Base-by-base conservation (phyloP, 2,888 invertebrate species). In the Dichetophora obliterata region DNA sequence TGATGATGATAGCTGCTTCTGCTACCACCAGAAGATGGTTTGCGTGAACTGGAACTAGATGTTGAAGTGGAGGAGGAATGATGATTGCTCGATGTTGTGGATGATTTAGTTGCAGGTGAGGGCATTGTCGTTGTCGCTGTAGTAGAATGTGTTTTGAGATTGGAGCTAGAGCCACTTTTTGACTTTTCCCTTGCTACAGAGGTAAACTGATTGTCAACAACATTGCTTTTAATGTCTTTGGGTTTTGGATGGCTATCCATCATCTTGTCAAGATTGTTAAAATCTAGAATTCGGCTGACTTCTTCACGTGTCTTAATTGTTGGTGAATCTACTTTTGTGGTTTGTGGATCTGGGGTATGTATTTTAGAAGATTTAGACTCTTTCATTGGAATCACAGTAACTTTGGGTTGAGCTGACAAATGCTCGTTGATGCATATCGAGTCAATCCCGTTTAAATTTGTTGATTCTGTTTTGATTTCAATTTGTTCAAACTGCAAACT, bases 201-300 rank as follows among this genome's bases (percentile, higher is more conserved):
- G 31, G 50, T 19, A 52, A 22, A 50, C n/a, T 37, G 37, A 65
- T 24, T 43, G 27, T 66, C 66, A 14, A 48, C 14, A 27, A 22
- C 19, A 34, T 9, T 59, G 52, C 68, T 65, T 24, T 74, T 57
- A 11, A 34, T 19, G 37, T 81, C 79, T 43, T 75, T 76, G 4
- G 75, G 11, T 27, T 75, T 77, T 19, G 65, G 61, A 66, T 75
- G 65, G 27, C 77, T 75, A 8, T 14, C 76, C 24, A 72, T 50
- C 27, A 34, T 68, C 37, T 79, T 6, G 52, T 50, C 68, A 3
- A n/a, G 71, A 37, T 69, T 78, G 14, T 78, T 84, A 59, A 89
- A 89, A 81, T 85, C 84, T 22, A 90, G 80, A 48, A 88, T 85
- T 52, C 89, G 84, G 31, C 88, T 83, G 8, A 90, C 87, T 75